These are phyloP conservation scores for Caradrina kadenii DNA, from an alignment of 2,888 invertebrate genomes.

Conservation along the genomic window DNA sequence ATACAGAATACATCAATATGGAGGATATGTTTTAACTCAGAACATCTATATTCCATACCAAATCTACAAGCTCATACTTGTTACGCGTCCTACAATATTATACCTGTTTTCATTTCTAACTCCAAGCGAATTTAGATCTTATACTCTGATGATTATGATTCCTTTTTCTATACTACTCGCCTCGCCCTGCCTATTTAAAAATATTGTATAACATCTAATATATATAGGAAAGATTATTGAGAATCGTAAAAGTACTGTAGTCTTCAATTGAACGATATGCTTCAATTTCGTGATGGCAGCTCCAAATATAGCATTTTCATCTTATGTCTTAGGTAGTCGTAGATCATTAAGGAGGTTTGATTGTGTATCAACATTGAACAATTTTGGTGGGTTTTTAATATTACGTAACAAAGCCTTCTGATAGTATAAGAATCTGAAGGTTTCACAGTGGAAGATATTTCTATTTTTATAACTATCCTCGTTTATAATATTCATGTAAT, in stretches of 20 bases:
- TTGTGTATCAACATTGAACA: slow-evolving; percentile 54
- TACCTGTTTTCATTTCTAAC: slow-evolving; percentile 73
- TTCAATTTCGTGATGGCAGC: slow-evolving; percentile 89
- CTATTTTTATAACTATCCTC: background rate
- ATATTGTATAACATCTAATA: slow-evolving; percentile 88
- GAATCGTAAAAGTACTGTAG: slow-evolving; percentile 87
- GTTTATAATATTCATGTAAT: slow-evolving; percentile 1
- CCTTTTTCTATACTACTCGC: slow-evolving; percentile 77
- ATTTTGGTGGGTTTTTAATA: background rate
- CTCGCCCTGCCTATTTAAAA: slow-evolving; percentile 81
- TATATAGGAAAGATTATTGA: slow-evolving; percentile 89
- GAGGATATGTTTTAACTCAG: slow-evolving; percentile 63
- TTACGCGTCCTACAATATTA: slow-evolving; percentile 82
- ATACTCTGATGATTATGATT: slow-evolving; percentile 79
- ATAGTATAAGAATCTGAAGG: background rate
- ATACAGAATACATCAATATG: slow-evolving; percentile 52
- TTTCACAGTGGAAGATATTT: background rate
- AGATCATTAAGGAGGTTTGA: slow-evolving; percentile 52
- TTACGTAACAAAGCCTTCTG: slow-evolving; percentile 1
- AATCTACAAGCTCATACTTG: slow-evolving; percentile 87
- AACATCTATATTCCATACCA: slow-evolving; percentile 76
- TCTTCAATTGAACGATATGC: slow-evolving; percentile 90
- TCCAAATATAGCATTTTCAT: slow-evolving; percentile 73
- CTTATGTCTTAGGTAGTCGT: slow-evolving; percentile 64
- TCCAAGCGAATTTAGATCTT: slow-evolving; percentile 79